Percentiles rank a stretch among this genome's conserved stretches.
These are phyloP conservation scores for Autographa pulchrina DNA, from an alignment of 2,888 invertebrate species.

Conservation along the genomic window DNA sequence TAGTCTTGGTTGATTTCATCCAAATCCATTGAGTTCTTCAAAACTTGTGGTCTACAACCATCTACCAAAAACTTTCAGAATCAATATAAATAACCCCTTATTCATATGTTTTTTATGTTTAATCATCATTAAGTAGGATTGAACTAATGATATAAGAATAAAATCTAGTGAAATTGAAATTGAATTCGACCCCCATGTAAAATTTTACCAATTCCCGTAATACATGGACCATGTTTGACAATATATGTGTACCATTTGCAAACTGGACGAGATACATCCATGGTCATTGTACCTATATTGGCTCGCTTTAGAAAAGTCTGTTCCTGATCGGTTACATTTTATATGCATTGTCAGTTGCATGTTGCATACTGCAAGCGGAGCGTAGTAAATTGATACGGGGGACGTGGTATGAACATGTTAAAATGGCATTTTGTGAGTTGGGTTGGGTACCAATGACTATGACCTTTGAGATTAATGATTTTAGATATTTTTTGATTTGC, in stretches of 20 bases:
- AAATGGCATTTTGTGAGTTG: constrained; percentile 30
- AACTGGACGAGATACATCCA: background rate
- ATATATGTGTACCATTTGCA: constrained; percentile 6
- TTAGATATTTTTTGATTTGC: background rate
- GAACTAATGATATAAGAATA: too few relatives aligned
- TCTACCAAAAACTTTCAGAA: too few relatives aligned
- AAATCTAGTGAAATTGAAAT: too few relatives aligned
- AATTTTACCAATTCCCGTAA: background rate
- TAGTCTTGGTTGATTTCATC: too few relatives aligned
- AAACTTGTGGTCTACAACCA: too few relatives aligned
- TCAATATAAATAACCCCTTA: too few relatives aligned
- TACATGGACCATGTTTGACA: background rate
- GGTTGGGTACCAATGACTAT: background rate
- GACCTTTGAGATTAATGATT: background rate
- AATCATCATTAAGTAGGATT: too few relatives aligned
- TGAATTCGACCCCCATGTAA: too few relatives aligned
- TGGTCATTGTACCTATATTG: background rate
- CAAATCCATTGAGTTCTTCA: too few relatives aligned
- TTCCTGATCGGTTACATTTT: constrained; percentile 6
- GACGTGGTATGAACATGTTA: constrained; percentile 33
- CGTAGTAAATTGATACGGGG: constrained; percentile 35
- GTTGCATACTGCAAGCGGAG: constrained; percentile 37
- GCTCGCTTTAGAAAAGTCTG: constrained; percentile 8
- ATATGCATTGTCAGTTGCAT: constrained; percentile 25
- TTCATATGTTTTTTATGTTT: too few relatives aligned